Evolutionary conservation across 2,888 invertebrate species (phyloP).

Genomic region (Hirtodrosophila duncani): DNA sequence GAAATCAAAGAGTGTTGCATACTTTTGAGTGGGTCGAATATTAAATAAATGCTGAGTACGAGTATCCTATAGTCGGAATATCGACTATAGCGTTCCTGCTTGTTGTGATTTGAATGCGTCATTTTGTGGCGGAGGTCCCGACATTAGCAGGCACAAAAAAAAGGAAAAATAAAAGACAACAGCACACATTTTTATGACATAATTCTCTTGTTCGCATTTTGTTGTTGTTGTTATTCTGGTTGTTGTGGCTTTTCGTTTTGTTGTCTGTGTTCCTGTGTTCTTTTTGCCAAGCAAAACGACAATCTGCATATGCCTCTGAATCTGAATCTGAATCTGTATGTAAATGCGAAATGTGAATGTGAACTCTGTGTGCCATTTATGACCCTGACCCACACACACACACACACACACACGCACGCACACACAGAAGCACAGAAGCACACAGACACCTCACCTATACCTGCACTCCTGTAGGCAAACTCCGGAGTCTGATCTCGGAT

Average conservation of each 20-base stretch:
- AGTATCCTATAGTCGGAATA: slow-evolving; percentile 23
- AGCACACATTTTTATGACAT: slow-evolving; percentile 62
- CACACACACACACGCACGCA: slow-evolving; percentile 35
- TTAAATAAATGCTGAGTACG: too few relatives aligned
- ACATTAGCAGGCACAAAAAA: slow-evolving; percentile 51
- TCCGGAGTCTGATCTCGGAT: too few relatives aligned
- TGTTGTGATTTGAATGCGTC: slow-evolving; percentile 70
- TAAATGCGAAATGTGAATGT: background rate
- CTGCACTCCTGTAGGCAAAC: too few relatives aligned
- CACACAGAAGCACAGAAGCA: too few relatives aligned
- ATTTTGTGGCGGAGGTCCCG: slow-evolving; percentile 51
- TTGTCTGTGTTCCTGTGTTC: background rate
- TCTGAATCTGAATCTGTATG: background rate
- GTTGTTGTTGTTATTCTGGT: slow-evolving; percentile 11
- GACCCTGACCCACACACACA: slow-evolving; percentile 17
- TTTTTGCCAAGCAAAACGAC: slow-evolving; percentile 12
- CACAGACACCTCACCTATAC: too few relatives aligned
- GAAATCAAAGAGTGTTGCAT: too few relatives aligned
- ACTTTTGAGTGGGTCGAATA: slow-evolving; percentile 29
- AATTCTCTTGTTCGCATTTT: slow-evolving; percentile 55
- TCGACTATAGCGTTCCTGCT: slow-evolving; percentile 43
- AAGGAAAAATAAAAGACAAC: background rate
- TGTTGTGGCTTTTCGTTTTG: background rate
- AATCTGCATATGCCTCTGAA: slow-evolving; percentile 29
- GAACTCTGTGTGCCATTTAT: slow-evolving; percentile 48